Conservation (phyloP, 1,140 invertebrate species). For the Liolophura sinensis region DNA sequence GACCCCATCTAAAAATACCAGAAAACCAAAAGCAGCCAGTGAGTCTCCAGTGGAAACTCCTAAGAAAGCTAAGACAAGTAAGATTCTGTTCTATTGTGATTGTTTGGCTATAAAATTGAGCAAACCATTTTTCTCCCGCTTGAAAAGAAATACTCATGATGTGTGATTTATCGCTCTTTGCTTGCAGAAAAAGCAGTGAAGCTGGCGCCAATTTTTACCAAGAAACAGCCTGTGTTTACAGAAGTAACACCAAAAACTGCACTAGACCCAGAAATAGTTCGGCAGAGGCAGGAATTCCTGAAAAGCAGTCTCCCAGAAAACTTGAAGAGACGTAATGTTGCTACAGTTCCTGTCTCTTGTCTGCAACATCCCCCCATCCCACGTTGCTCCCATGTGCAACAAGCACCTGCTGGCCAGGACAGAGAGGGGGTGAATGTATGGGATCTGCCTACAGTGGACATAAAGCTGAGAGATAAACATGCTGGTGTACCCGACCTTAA, state of each 20-base stretch:
- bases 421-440: conserved; percentile 10
- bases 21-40: not conserved
- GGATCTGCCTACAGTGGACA: conserved; percentile 11
- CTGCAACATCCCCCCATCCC: conserved; percentile 36
- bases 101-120: not conserved
- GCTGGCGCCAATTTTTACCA: conserved; percentile 42
- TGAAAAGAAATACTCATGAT: not conserved
- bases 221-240: conserved; percentile 14
- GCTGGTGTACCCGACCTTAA: not conserved
- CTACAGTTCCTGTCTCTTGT: not conserved
- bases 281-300: conserved; percentile 37
- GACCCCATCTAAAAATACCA: not conserved
- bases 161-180: conserved; percentile 1
- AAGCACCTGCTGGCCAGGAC: conserved; percentile 6
- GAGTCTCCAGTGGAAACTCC: not conserved
- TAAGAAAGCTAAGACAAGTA: not conserved
- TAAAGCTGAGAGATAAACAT: not conserved
- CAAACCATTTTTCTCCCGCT: not conserved
- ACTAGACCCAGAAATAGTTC: conserved; percentile 32
- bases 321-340: conserved; percentile 26
- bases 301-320: conserved; percentile 48
- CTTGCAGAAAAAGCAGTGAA: conserved; percentile 17
- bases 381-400: conserved; percentile 35
- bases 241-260: conserved; percentile 8
- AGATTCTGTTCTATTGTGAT: not conserved